phyloP scores from a whole-genome alignment of 2,888 invertebrate genomes.

The Rhodophaea formosa region DNA sequence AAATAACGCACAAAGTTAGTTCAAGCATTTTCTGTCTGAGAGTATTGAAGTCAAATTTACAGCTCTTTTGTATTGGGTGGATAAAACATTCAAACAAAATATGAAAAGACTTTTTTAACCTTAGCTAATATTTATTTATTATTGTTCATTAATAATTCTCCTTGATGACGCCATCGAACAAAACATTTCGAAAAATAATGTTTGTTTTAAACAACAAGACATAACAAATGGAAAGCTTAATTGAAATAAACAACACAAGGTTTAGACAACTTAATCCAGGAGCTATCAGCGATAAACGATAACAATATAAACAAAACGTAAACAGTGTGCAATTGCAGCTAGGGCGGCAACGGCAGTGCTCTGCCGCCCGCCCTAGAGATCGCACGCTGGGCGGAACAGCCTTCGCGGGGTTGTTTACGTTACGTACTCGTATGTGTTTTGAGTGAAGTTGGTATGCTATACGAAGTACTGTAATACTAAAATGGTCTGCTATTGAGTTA shows the following conservation, averaged over 20 bases:
- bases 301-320: conserved; percentile 25
- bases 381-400: conserved; percentile 46
- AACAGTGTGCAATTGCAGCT: conserved; percentile 41
- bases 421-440: not conserved
- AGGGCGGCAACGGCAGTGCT: conserved; percentile 37
- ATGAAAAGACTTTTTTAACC: too few relatives aligned
- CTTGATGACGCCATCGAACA: too few relatives aligned
- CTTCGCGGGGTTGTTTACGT: conserved; percentile 9
- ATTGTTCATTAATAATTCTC: too few relatives aligned
- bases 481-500: too few relatives aligned
- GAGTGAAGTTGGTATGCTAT: not conserved
- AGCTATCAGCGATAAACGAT: not conserved
- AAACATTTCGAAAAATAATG: too few relatives aligned
- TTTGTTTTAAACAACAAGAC: not conserved
- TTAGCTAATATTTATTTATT: too few relatives aligned
- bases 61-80: too few relatives aligned
- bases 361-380: conserved; percentile 48
- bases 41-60: too few relatives aligned
- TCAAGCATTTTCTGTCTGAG: too few relatives aligned
- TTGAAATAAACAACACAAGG: not conserved
- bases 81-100: too few relatives aligned
- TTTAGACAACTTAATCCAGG: not conserved
- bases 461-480: not conserved
- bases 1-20: too few relatives aligned
- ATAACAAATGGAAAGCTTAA: not conserved